Evolutionary conservation across 2,888 invertebrate genomes (phyloP).

Genomic region (Spodoptera littoralis): DNA sequence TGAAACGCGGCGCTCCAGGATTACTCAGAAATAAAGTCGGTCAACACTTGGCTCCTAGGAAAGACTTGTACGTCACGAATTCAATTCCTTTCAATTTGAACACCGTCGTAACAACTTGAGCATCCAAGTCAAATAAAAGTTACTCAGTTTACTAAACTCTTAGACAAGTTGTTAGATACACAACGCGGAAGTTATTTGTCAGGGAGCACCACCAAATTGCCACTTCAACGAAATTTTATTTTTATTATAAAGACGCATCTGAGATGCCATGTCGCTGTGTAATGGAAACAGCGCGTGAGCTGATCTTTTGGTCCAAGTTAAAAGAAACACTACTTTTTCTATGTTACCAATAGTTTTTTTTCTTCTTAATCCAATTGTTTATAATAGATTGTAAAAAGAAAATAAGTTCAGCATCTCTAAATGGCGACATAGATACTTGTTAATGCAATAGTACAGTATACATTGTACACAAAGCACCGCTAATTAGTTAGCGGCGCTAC

Average conservation of each 20-base stretch:
- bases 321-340: neutral
- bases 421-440: too few relatives aligned
- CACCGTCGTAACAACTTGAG: constrained; percentile 10
- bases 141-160: constrained; percentile 22
- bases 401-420: too few relatives aligned
- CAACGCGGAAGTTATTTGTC: constrained; percentile 31
- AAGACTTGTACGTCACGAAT: constrained; percentile 6
- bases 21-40: constrained; percentile 9
- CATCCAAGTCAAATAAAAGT: constrained; percentile 36
- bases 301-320: constrained; percentile 51
- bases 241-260: constrained; percentile 64
- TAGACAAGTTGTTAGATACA: constrained; percentile 15
- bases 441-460: too few relatives aligned
- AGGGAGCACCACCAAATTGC: constrained; percentile 60
- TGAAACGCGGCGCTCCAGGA: neutral
- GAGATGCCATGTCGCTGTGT: constrained; percentile 65
- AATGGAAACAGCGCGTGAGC: constrained; percentile 66
- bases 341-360: too few relatives aligned
- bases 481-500: too few relatives aligned
- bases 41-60: constrained; percentile 4
- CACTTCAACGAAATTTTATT: constrained; percentile 61
- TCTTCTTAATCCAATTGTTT: too few relatives aligned
- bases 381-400: too few relatives aligned
- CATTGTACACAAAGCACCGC: too few relatives aligned
- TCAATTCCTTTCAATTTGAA: constrained; percentile 19